phyloP scores from a whole-genome alignment of 2,797 vertebrate genomes.

The Arrhamphus sclerolepis region DNA sequence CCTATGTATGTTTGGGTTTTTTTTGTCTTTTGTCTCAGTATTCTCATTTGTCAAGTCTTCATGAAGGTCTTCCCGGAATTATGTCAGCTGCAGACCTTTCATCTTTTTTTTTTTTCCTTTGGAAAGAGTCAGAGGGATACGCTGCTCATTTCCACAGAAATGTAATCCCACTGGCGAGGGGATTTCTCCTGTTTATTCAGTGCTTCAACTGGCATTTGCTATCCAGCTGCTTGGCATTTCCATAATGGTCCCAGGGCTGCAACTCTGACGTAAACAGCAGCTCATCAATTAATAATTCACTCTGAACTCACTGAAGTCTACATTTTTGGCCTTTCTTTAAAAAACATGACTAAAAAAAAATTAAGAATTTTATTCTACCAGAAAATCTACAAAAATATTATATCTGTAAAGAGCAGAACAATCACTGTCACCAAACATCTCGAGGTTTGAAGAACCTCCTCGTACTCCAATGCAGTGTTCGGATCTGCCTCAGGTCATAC shows the following conservation, averaged over 20 bases:
- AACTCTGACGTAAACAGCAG: too few species aligned
- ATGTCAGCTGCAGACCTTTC: slow-evolving; percentile 55
- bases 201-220: slow-evolving; percentile 62
- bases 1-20: slow-evolving; percentile 57
- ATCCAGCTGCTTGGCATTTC: slow-evolving; percentile 56
- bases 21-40: slow-evolving; percentile 48
- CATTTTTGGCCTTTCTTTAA: background rate
- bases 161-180: slow-evolving; percentile 52
- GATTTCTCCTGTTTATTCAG: slow-evolving; percentile 27
- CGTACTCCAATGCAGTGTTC: background rate
- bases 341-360: background rate
- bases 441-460: background rate
- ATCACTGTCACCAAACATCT: background rate
- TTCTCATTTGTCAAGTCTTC: slow-evolving; percentile 53
- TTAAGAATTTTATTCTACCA: background rate
- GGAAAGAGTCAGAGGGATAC: slow-evolving; percentile 53
- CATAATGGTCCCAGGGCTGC: slow-evolving; percentile 42
- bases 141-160: slow-evolving; percentile 62
- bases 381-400: background rate
- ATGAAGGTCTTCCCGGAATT: slow-evolving; percentile 56
- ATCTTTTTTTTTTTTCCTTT: background rate
- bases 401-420: background rate
- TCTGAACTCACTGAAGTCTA: too few species aligned
- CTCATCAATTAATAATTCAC: slow-evolving; percentile 5
- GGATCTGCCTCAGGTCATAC: background rate